Conservation (phyloP, 2,888 invertebrate genomes). For the Philopedon plagiatum region DNA sequence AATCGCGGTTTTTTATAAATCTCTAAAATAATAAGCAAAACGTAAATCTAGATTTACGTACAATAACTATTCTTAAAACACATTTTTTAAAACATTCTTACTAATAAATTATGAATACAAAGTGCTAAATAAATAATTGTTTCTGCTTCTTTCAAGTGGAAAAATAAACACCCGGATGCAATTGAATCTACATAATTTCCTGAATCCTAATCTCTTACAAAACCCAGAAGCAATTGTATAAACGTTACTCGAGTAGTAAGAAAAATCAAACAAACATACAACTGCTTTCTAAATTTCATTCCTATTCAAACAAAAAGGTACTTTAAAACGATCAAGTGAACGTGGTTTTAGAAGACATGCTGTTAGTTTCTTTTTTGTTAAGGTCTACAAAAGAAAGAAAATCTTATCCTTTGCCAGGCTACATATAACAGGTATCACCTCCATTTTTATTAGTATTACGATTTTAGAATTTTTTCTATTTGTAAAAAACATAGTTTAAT, state of each 20-base stretch:
- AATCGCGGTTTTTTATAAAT: neutral
- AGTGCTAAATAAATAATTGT: constrained; percentile 1
- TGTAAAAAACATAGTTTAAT: neutral
- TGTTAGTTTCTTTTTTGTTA: constrained; percentile 1
- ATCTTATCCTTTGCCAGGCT: neutral
- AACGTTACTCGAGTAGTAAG: neutral
- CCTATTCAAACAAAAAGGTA: constrained; percentile 5
- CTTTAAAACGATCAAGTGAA: constrained; percentile 2
- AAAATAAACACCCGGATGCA: constrained; percentile 3
- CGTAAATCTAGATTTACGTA: neutral
- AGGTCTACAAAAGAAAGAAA: constrained; percentile 3
- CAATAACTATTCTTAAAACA: constrained; percentile 1
- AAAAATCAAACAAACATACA: neutral
- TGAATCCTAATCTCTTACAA: neutral
- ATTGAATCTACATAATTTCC: neutral
- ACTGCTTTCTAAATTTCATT: neutral
- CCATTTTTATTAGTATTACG: neutral
- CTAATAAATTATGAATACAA: constrained; percentile 2
- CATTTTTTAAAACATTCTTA: neutral
- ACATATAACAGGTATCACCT: constrained; percentile 5
- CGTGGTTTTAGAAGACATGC: neutral
- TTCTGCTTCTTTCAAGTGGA: neutral
- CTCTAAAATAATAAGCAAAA: neutral
- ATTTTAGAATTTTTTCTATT: neutral
- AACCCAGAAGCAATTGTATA: neutral